Evolutionary conservation across 2,888 invertebrate species (phyloP).

Genomic region (Drosophila subsilvestris): DNA sequence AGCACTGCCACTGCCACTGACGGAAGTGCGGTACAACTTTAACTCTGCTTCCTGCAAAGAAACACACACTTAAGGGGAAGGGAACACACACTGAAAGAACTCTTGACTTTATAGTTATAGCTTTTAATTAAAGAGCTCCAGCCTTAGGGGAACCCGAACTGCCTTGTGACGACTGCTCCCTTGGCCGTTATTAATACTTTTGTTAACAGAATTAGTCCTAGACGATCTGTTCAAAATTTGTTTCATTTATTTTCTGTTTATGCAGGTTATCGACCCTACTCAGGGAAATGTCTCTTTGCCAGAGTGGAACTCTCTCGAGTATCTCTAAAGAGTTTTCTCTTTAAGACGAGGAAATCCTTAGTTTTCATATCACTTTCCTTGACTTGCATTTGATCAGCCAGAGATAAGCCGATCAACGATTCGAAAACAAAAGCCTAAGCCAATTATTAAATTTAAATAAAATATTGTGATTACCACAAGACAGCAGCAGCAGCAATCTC

Average conservation of each 20-base stretch:
- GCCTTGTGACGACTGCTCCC: too few species aligned
- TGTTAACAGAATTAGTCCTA: not conserved
- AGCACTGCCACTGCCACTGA: not conserved
- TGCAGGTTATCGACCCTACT: not conserved
- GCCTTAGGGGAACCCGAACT: too few species aligned
- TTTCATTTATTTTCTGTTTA: not conserved
- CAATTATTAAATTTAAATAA: slow-evolving; percentile 33
- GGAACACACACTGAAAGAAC: not conserved
- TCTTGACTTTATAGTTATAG: not conserved
- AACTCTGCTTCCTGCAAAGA: not conserved
- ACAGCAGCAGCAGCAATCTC: not conserved
- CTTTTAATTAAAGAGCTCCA: too few species aligned
- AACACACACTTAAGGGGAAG: not conserved
- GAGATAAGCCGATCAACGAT: slow-evolving; percentile 2
- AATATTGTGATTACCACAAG: slow-evolving; percentile 20
- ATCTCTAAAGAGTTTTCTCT: not conserved
- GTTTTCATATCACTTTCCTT: not conserved
- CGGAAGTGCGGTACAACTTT: not conserved
- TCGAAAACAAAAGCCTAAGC: slow-evolving; percentile 17
- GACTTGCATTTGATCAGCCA: not conserved
- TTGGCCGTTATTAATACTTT: not conserved
- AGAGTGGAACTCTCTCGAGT: not conserved
- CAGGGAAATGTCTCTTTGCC: too few species aligned
- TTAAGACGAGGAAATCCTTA: slow-evolving; percentile 5
- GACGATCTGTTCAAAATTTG: not conserved